Evolutionary conservation across 1,140 invertebrate species (phyloP).

Genomic region (Portunus trituberculatus): DNA sequence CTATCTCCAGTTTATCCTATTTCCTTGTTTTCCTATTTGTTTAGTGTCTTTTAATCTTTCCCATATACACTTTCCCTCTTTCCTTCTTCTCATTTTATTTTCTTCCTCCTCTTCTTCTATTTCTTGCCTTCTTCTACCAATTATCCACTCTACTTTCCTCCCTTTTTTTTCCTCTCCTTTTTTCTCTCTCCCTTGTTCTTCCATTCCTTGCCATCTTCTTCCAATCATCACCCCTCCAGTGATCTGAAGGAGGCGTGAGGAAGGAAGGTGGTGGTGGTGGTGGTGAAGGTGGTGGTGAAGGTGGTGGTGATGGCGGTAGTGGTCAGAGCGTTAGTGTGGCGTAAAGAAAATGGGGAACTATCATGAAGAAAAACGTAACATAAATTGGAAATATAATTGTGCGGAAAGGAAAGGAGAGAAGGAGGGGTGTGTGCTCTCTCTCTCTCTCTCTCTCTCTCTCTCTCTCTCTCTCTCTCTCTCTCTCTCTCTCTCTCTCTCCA

Average conservation of each 20-base stretch:
- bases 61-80: not conserved
- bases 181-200: not conserved
- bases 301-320: not conserved
- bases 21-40: not conserved
- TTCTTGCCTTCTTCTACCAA: not conserved
- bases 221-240: not conserved
- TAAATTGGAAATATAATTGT: not conserved
- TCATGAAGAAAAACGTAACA: slow-evolving; percentile 10
- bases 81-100: no score
- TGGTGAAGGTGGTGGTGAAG: not conserved
- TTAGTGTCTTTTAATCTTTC: not conserved
- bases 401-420: not conserved
- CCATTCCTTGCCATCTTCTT: not conserved
- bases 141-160: not conserved
- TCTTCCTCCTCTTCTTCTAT: not conserved
- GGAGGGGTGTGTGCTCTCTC: no score
- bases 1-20: no score
- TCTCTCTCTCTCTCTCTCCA: no score
- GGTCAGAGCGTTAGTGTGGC: not conserved
- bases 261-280: not conserved
- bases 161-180: not conserved
- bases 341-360: slow-evolving; percentile 12
- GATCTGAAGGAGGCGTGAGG: not conserved
- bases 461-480: no score
- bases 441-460: no score